Percentiles rank a stretch among this genome's conserved stretches.
These are phyloP conservation scores for Galbula dea DNA, from an alignment of 2,113 vertebrate species.

Conservation along the genomic window DNA sequence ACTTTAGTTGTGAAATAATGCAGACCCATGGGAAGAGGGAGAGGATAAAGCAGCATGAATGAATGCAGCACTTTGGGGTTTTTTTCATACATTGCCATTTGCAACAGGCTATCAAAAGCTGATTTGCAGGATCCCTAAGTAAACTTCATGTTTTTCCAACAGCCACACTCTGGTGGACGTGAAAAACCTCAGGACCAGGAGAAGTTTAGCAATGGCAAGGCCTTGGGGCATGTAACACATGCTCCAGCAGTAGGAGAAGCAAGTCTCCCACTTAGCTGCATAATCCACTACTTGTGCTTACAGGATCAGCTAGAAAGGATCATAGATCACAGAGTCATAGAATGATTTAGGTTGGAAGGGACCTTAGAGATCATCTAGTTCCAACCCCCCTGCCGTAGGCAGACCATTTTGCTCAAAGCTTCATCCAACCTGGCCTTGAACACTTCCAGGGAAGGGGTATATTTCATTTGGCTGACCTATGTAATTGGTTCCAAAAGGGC, in stretches of 20 bases:
- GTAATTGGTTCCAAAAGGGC: background rate
- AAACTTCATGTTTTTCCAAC: background rate
- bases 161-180: background rate
- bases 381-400: too few species aligned
- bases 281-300: accelerated
- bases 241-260: background rate
- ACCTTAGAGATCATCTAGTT: too few species aligned
- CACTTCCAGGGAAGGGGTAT: too few species aligned
- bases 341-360: too few species aligned
- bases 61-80: background rate
- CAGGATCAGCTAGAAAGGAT: background rate
- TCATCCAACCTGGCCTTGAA: too few species aligned
- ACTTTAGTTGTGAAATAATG: background rate
- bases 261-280: background rate
- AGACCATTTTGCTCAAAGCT: too few species aligned
- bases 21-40: background rate
- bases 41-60: background rate
- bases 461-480: background rate
- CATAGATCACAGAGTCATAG: too few species aligned
- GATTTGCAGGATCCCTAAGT: background rate
- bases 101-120: background rate
- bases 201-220: background rate
- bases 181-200: accelerated
- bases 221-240: background rate
- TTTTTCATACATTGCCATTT: background rate